Percentiles rank a stretch among this genome's conserved stretches.
phyloP scores from a whole-genome alignment of 1,140 invertebrate species.

The Bombus terrestris region DNA sequence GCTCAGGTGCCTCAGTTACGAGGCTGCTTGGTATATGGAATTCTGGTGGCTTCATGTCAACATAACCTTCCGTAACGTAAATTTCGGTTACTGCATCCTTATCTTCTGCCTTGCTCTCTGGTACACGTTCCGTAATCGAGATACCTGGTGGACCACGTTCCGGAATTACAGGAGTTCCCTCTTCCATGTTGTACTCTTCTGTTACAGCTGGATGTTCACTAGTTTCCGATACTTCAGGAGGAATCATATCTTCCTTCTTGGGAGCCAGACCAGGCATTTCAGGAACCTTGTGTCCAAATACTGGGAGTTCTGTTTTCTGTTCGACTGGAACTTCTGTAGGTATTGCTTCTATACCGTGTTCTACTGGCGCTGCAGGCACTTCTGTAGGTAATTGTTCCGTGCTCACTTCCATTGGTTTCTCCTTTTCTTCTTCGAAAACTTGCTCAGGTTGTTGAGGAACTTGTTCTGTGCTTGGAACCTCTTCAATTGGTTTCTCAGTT shows the following conservation, averaged over 20 bases:
- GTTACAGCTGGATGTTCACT: slow-evolving; percentile 11
- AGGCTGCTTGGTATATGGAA: slow-evolving; percentile 56
- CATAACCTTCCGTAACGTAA: slow-evolving; percentile 63
- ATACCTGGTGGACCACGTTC: slow-evolving; percentile 70
- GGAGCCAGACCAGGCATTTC: background rate
- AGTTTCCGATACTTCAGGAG: background rate
- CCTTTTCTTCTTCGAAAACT: slow-evolving; percentile 3
- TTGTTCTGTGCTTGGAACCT: slow-evolving; percentile 38
- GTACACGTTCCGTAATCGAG: slow-evolving; percentile 69
- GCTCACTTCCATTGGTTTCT: background rate
- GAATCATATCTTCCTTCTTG: slow-evolving; percentile 43
- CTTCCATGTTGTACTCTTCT: background rate
- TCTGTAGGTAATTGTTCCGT: slow-evolving; percentile 23
- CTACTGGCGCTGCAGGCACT: background rate
- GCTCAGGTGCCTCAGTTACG: slow-evolving; percentile 58
- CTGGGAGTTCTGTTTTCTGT: slow-evolving; percentile 24
- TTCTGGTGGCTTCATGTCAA: slow-evolving; percentile 50
- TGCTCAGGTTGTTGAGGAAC: slow-evolving; percentile 19
- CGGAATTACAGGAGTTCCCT: slow-evolving; percentile 39
- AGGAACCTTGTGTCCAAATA: slow-evolving; percentile 19
- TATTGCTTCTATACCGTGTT: background rate
- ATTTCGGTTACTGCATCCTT: slow-evolving; percentile 66
- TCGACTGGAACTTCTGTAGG: background rate
- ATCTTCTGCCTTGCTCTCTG: slow-evolving; percentile 77
- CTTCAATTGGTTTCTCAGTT: background rate